Base-by-base conservation (phyloP, 2,797 vertebrate genomes). In the Pyrocephalus nanus region DNA sequence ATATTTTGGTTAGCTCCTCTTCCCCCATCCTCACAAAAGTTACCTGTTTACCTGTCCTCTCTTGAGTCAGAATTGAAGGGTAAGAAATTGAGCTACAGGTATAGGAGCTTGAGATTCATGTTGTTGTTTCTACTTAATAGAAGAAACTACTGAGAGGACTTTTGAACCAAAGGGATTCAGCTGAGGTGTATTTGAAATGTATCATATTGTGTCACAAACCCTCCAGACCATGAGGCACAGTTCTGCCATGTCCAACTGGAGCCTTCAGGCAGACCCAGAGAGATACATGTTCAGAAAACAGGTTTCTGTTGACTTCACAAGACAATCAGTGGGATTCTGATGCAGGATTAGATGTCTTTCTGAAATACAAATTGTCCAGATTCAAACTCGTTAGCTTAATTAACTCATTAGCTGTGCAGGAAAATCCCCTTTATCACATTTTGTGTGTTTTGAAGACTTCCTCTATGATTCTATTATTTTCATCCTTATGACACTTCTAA, bases 161-260 rank as follows among this genome's bases (percentile, higher is more conserved):
- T 79, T 16, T 92, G 30, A 80, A 82, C 22, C 8, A 53, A 38
- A 18, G 38, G 42, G 45, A 80, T 81, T 86, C 43, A 86, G 42
- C 27, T 50, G 48, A 84, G 18, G 23, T 65, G 16, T 29, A 27
- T 55, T 60, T 84, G 43, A 58, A 78, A 57, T 3, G 3, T n/a
- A 23, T 32, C 0, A 0, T 48, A 40, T 19, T 40, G 21, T 9
- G 10, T 20, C 57, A 78, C 1, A 1, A 91, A 48, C 14, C 21
- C 16, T 48, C 27, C 45, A 53, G 58, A 43, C 20, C 36, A 21
- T 2, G 23, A 73, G 5, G 36, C 11, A 3, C 14, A 58, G 32
- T 47, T 77, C 53, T 81, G 30, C 8, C 53, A 23, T 5, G 11
- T 50, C 57, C 34, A 70, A 2, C 51, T 66, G 60, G 20, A 65